Evolutionary conservation across 2,797 vertebrate species (phyloP).

Genomic region (Heterohyrax brucei): DNA sequence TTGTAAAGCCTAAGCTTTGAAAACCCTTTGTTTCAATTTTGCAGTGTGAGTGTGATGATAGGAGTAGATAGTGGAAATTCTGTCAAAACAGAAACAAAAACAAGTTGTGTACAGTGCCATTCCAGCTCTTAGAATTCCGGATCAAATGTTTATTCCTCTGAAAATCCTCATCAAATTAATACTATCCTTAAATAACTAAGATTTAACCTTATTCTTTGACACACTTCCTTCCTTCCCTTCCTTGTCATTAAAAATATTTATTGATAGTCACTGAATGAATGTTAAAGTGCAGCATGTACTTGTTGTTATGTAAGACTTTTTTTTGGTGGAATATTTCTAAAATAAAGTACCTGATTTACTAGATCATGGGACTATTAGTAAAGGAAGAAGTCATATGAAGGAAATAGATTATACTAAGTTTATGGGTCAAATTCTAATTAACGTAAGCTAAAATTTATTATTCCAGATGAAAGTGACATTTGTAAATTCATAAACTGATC

Average conservation of each 20-base stretch:
- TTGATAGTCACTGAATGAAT: slow-evolving; percentile 13
- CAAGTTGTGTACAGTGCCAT: neutral
- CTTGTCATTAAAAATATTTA: neutral
- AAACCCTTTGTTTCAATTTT: neutral
- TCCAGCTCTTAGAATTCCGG: neutral
- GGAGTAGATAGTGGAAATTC: neutral
- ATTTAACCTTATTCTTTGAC: neutral
- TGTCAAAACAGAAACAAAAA: neutral
- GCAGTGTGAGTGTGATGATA: neutral
- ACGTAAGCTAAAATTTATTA: neutral
- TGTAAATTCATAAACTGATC: slow-evolving; percentile 30
- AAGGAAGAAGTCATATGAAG: neutral
- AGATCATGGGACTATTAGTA: neutral
- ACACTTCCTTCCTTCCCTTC: neutral
- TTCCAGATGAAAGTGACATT: neutral
- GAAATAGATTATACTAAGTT: neutral
- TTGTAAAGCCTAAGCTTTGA: neutral
- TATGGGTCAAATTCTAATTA: neutral
- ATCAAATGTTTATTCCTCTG: neutral
- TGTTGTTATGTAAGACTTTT: neutral
- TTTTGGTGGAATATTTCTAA: neutral
- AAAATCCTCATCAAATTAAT: neutral
- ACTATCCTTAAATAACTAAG: neutral
- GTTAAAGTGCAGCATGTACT: neutral
- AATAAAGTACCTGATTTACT: neutral